Base-by-base conservation (phyloP, 2,797 vertebrate genomes). In the Pipistrellus nathusii region DNA sequence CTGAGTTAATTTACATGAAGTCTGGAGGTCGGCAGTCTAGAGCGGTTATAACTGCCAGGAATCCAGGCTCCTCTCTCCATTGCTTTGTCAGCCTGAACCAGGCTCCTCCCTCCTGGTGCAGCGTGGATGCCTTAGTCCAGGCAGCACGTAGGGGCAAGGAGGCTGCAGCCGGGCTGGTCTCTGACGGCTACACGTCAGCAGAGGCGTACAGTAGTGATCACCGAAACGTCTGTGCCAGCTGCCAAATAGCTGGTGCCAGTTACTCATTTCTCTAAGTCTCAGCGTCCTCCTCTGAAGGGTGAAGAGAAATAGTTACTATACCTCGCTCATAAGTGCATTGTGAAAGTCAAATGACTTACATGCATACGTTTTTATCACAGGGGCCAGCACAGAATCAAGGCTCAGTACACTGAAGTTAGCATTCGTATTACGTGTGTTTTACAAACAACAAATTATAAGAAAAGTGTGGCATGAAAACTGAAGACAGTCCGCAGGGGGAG, bases 391-490 rank as follows among this genome's bases (percentile, higher is more conserved):
- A 76, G 68, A 85, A 68, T 35, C 3, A 25, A 72, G 41, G 18
- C 44, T 85, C n/a, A 81, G 14, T 59, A 80, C 81, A 55, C 21
- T 27, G 5, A 69, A 77, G n/a, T 76, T 44, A 72, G 66, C 35
- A 48, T 88, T 85, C 44, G 80, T 85, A 57, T 55, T 68, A 76
- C 7, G 21, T 89, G 44, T 86, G n/a, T 66, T 82, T 85, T 82
- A 85, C 57, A 73, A 88, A 90, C 41, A 90, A 27, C 69, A 75
- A 30, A 57, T 44, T 44, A n/a, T 21, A 72, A 76, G 30, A 64
- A 86, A 11, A 48, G 11, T 10, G n/a, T 20, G n/a, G 18, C 41
- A 73, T 48, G 9, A 53, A 35, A 82, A 62, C 20, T n/a, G 3
- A 80, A 80, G 18, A 77, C 9, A 5, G 4, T 35, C 48, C 62